phyloP scores from a whole-genome alignment of 2,797 vertebrate genomes.

The Aselliscus stoliczkanus region DNA sequence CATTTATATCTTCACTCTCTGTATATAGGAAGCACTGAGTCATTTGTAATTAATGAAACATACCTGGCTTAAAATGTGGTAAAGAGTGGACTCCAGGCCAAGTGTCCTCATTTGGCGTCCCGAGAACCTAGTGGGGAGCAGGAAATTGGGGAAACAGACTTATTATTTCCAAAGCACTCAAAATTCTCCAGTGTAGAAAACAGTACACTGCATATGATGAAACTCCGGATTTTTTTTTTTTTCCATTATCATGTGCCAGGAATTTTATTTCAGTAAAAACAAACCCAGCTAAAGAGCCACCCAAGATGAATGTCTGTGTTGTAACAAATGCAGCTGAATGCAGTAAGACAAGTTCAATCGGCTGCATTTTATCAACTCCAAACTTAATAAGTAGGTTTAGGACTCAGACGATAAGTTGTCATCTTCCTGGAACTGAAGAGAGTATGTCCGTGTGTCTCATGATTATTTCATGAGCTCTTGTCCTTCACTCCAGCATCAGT shows the following conservation, averaged over 20 bases:
- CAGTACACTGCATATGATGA: constrained; percentile 23
- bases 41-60: constrained; percentile 33
- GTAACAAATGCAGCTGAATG: neutral
- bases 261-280: constrained; percentile 57
- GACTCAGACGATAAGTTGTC: neutral
- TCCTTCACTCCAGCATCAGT: neutral
- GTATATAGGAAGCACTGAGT: neutral
- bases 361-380: constrained; percentile 20
- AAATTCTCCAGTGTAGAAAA: constrained; percentile 51
- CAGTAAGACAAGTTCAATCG: neutral
- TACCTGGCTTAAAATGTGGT: constrained; percentile 94
- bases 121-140: constrained; percentile 85
- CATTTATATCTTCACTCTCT: neutral
- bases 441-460: neutral
- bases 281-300: constrained; percentile 21
- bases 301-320: constrained; percentile 21
- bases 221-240: constrained; percentile 3
- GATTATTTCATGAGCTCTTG: neutral
- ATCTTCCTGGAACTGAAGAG: neutral
- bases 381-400: neutral
- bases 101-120: constrained; percentile 91
- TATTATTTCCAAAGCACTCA: constrained; percentile 65
- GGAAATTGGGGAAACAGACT: constrained; percentile 55
- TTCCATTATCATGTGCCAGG: constrained; percentile 21
- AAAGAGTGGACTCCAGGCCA: constrained; percentile 93